Evolutionary conservation across 2,888 invertebrate species (phyloP), one percentile per base, ranked within the genome.

Genomic region (Eupeodes luniger): DNA sequence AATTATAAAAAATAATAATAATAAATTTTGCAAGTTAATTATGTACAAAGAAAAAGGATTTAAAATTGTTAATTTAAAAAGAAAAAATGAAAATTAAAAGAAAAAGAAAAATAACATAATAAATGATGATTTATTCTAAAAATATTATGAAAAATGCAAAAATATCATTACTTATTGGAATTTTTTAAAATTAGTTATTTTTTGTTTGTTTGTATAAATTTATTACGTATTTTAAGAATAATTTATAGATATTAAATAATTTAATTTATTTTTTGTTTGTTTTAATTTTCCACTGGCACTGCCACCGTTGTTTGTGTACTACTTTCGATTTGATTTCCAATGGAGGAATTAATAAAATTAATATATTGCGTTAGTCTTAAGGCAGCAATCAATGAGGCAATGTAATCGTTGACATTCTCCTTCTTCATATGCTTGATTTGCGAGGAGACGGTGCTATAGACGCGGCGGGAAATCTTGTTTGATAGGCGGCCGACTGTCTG

Each of bases 401-500:
- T 91, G 90, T 94, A 94, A 90, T 94, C 94, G 90, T 94, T 94
- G 80, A 94, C 93, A 90, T 94, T 94, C 90, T 94, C 94, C 89
- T 93, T 93, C 90, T 94, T 94, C 84, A 94, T 91, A 90, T 93
- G 92, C 91, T 95, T 94, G 92, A 96, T 94, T 91, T 95, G 95
- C 90, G 94, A 93, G 55, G 95, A 94, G 89, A 96, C 95, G 92
- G 95, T 95, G 90, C 95, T 94, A 94, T 96, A 96, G 85, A 96
- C 95, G 82, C 96, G 95, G 74, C 96, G 94, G 69, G 96, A 96
- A 14, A 96, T 95, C 93, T 96, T 96, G 81, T 96, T 95, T 90
- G 96, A 96, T 90, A 96, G 94, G 19, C 96, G 94, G 19, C 96
- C 96, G 82, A 96, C 96, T 0, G 96, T 96, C 94, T 96, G 96